Evolutionary conservation across 1,140 invertebrate species (phyloP), one percentile per base, ranked within the genome.

Genomic region (Cyclargus thomasi): DNA sequence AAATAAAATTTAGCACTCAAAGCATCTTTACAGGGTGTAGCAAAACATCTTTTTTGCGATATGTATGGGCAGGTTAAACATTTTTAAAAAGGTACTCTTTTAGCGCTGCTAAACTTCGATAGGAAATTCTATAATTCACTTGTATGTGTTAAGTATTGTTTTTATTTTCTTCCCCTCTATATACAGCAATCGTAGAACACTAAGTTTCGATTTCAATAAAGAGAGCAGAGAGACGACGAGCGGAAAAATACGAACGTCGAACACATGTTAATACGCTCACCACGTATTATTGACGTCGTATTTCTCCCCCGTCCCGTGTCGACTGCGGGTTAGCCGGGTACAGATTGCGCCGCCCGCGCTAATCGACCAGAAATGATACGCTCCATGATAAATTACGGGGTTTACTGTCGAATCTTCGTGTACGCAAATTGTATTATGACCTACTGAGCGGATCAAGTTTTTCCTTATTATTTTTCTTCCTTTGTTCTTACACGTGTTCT

Each of bases 331-430:
- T 47, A 67, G 69, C 68, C 73, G 66, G 65, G 74, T 70, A 75
- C 80, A 83, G 80, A 88, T 85, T 81, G 78, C 69, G 76, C 73
- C 80, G 64, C 73, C 74, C 76, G 71, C 71, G 78, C 82, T 83
- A 88, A 88, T 88, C 82, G 83, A 83, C 78, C 75, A 86, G 82
- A 88, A 86, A 78, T 83, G 83, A 88, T 86, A 83, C 78, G 77
- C 72, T 67, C 75, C 72, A 76, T 81, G 79, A 86, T 85, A 77
- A 83, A 85, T 85, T 65, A 57, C 29, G 53, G 23, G 53, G 21
- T 55, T 53, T 18, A 57, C 29, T 35, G 11, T 21, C 64, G 22
- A 23, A 47, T 47, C 39, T 47, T 47, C 39, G 39, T 47, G 39
- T 47, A 47, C 39, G 39, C 39, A 47, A 47, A 47, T 47, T 47